These are phyloP conservation scores for Ailurus styani DNA, from an alignment of 2,113 vertebrate species.

Conservation along the genomic window DNA sequence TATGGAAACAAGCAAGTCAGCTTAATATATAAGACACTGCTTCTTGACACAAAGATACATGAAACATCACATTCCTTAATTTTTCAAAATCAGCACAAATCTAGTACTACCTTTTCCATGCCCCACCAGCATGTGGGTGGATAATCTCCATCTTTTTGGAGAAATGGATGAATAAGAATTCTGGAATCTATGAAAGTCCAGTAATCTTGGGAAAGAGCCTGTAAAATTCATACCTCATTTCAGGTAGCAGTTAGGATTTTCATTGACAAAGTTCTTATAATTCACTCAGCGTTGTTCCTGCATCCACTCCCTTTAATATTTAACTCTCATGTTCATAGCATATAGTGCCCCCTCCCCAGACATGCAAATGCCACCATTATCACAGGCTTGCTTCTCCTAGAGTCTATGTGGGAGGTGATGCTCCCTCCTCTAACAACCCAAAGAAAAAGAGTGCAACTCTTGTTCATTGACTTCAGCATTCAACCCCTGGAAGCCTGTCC, in stretches of 20 bases:
- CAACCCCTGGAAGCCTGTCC: neutral
- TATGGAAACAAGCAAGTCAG: neutral
- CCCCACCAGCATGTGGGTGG: neutral
- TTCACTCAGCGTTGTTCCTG: neutral
- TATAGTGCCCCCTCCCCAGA: neutral
- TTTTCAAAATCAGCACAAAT: neutral
- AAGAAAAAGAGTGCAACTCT: neutral
- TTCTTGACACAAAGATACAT: neutral
- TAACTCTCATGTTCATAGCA: neutral
- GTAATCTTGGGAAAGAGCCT: neutral
- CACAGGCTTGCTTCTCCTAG: neutral
- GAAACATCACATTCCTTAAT: neutral
- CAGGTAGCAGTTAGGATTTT: neutral
- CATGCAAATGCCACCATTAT: neutral
- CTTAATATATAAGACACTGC: neutral
- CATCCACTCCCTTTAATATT: neutral
- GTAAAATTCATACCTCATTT: neutral
- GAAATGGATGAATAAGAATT: neutral
- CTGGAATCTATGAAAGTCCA: neutral
- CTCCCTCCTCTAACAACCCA: neutral
- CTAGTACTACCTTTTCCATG: neutral
- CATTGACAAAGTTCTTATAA: neutral
- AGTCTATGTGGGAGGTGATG: neutral
- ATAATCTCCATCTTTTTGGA: neutral
- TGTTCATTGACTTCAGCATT: accelerated